These are phyloP conservation scores for Aleadryas rufinucha DNA, from an alignment of 2,113 vertebrate genomes.

Conservation along the genomic window DNA sequence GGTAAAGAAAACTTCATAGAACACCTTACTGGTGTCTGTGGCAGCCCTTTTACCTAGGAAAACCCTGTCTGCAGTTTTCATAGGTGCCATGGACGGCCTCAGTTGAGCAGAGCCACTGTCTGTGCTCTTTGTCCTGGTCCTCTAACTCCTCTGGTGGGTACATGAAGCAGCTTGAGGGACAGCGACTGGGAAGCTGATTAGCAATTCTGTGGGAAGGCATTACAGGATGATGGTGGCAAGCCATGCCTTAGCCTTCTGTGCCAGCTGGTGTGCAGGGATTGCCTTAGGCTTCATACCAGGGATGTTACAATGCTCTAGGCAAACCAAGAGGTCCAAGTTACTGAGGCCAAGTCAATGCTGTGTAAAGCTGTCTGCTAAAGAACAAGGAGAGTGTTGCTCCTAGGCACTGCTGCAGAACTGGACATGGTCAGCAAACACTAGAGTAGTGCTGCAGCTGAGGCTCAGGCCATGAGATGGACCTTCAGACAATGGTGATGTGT, in stretches of 20 bases:
- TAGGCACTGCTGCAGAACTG: not conserved
- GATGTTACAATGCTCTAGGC: not conserved
- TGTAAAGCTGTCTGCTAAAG: not conserved
- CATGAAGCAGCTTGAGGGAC: not conserved
- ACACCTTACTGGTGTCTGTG: not conserved
- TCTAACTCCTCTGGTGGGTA: not conserved
- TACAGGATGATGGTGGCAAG: not conserved
- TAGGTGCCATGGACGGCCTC: not conserved
- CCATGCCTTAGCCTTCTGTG: not conserved
- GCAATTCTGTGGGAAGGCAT: not conserved
- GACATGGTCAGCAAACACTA: fast-evolving
- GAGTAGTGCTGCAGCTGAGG: not conserved
- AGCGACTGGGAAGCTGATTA: not conserved
- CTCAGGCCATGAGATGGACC: not conserved
- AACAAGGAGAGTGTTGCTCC: not conserved
- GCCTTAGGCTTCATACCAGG: not conserved
- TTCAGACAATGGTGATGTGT: not conserved
- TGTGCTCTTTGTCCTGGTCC: not conserved
- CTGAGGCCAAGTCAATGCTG: not conserved
- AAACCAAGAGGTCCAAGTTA: not conserved
- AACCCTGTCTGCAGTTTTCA: not conserved
- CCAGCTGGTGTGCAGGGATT: not conserved
- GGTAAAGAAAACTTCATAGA: not conserved
- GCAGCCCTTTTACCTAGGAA: not conserved
- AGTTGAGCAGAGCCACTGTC: not conserved